Conservation (phyloP, 2,797 vertebrate species). For the Bovichtus variegatus region DNA sequence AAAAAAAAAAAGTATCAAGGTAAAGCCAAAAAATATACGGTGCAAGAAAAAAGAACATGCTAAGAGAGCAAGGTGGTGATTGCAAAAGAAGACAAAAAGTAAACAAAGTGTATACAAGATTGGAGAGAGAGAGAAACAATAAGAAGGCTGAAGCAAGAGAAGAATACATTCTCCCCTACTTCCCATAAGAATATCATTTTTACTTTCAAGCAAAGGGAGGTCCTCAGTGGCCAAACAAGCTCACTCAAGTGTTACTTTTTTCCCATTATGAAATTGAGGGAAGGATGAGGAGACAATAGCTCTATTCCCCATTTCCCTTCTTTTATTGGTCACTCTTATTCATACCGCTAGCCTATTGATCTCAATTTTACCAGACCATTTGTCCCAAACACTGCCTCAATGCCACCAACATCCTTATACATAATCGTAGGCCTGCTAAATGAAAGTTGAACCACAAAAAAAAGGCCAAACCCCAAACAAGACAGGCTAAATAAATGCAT, state of each 20-base stretch:
- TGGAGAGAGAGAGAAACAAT: background rate
- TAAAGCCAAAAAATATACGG: background rate
- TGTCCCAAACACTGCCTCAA: slow-evolving; percentile 26
- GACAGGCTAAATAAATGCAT: slow-evolving; percentile 5
- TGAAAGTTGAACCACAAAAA: slow-evolving; percentile 37
- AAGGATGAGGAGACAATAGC: slow-evolving; percentile 51
- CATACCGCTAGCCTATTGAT: slow-evolving; percentile 62
- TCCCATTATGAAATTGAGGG: slow-evolving; percentile 65
- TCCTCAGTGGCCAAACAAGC: slow-evolving; percentile 57
- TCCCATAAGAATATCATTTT: slow-evolving; percentile 55
- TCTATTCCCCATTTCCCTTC: slow-evolving; percentile 50
- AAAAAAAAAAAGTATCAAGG: background rate
- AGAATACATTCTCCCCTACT: background rate
- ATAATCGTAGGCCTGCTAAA: slow-evolving; percentile 38
- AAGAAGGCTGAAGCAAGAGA: background rate
- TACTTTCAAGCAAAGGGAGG: slow-evolving; percentile 37
- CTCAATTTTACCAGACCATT: slow-evolving; percentile 54
- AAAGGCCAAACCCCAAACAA: slow-evolving; percentile 22
- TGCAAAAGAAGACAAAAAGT: background rate
- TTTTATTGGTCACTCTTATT: slow-evolving; percentile 64
- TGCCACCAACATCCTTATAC: slow-evolving; percentile 32
- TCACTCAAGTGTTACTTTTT: slow-evolving; percentile 69
- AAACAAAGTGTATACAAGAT: background rate
- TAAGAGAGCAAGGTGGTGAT: background rate
- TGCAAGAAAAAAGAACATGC: background rate